Conservation (phyloP, 2,888 invertebrate species). For the Escarpia spicata region DNA sequence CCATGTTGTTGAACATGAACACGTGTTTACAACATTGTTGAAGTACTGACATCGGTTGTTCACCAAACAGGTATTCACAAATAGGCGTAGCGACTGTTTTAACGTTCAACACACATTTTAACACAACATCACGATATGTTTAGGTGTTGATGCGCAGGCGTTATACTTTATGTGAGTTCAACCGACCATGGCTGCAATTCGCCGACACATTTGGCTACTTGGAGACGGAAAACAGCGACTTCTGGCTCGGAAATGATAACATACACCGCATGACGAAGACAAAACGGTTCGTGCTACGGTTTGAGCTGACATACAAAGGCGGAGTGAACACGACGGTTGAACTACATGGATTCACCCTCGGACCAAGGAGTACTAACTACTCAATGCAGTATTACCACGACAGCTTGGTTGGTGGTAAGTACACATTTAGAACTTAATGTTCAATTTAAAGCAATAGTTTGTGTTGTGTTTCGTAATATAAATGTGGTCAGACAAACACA, state of each 20-base stretch:
- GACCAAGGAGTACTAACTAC: not conserved
- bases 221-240: slow-evolving; percentile 4
- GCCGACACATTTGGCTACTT: not conserved
- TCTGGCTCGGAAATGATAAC: not conserved
- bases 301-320: not conserved
- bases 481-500: not conserved
- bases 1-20: no score
- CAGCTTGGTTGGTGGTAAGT: not conserved
- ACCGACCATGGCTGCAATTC: not conserved
- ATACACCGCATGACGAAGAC: not conserved
- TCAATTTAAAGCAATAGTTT: not conserved
- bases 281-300: not conserved
- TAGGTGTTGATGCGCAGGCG: not conserved
- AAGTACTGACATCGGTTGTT: no score
- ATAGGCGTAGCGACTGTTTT: no score
- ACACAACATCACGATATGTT: not conserved
- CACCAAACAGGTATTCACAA: no score
- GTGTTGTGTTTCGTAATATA: not conserved
- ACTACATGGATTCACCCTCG: not conserved
- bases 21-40: no score
- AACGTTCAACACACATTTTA: not conserved
- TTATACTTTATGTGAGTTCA: not conserved
- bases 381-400: not conserved
- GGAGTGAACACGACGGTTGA: not conserved
- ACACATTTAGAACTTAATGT: not conserved